These are phyloP conservation scores for Sinhomidia bicolor DNA, from an alignment of 2,888 invertebrate genomes.

Conservation along the genomic window DNA sequence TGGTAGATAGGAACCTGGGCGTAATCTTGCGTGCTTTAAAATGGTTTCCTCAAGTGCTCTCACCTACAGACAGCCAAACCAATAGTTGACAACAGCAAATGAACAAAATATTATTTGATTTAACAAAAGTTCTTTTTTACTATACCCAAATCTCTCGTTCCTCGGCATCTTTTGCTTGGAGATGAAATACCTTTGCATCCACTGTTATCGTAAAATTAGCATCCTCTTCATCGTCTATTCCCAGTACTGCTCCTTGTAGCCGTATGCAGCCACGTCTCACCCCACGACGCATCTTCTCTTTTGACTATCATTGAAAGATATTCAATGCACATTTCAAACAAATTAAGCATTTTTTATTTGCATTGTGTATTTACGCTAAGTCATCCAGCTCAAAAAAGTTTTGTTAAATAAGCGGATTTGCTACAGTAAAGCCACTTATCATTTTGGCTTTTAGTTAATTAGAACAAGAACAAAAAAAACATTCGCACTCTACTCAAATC, in stretches of 20 bases:
- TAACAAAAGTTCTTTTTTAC: background rate
- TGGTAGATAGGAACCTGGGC: constrained; percentile 78
- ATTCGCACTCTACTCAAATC: no score
- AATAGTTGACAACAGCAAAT: constrained; percentile 9
- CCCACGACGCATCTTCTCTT: constrained; percentile 99
- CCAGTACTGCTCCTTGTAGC: constrained; percentile 98
- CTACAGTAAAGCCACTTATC: background rate
- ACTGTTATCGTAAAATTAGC: constrained; percentile 99
- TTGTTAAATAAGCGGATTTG: constrained; percentile 13
- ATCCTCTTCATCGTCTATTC: constrained; percentile 99
- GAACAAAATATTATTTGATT: background rate
- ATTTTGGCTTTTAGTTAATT: background rate
- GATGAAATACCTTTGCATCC: constrained; percentile 99
- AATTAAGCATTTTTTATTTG: background rate
- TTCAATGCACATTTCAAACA: background rate
- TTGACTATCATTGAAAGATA: constrained; percentile 86
- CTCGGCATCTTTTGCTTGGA: constrained; percentile 97
- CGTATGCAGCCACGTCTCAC: constrained; percentile 98
- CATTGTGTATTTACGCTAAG: background rate
- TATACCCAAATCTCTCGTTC: constrained; percentile 95
- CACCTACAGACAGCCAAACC: constrained; percentile 83
- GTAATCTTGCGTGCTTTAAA: constrained; percentile 87
- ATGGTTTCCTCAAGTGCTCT: constrained; percentile 97
- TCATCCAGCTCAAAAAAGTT: background rate
- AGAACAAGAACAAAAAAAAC: background rate